Conservation (phyloP, 2,888 invertebrate genomes). For the Chironomus riparius region DNA sequence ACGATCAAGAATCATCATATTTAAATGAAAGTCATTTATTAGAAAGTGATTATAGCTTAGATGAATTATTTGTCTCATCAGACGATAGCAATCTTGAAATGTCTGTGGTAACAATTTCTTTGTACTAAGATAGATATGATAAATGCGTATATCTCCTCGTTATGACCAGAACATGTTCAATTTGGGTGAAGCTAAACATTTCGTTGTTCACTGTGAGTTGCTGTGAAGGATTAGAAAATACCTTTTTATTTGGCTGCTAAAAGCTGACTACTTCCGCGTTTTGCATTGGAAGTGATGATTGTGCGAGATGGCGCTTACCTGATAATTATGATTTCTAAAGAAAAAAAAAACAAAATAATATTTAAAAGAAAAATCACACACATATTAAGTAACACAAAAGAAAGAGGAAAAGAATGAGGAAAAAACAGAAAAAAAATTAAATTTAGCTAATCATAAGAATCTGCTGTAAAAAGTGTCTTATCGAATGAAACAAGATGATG, state of each 20-base stretch:
- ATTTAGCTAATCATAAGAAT: conserved; percentile 20
- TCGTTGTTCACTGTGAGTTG: neutral
- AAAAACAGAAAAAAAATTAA: neutral
- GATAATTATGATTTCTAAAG: neutral
- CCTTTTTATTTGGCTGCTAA: no score
- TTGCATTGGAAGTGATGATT: neutral
- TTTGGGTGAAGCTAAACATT: no score
- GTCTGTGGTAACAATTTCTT: conserved; percentile 28
- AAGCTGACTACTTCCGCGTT: no score
- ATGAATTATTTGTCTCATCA: conserved; percentile 26
- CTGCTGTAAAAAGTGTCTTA: conserved; percentile 28
- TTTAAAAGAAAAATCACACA: neutral
- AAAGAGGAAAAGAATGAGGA: neutral
- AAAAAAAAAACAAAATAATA: neutral
- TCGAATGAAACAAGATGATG: neutral
- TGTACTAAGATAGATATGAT: conserved; percentile 21
- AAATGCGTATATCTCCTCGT: neutral
- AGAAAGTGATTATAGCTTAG: conserved; percentile 20
- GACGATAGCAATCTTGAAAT: conserved; percentile 27
- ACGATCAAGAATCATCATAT: conserved; percentile 21
- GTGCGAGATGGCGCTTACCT: neutral
- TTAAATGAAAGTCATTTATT: conserved; percentile 17
- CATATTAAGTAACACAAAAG: neutral
- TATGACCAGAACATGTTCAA: neutral
- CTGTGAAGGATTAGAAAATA: neutral